These are phyloP conservation scores for Merodon equestris DNA, from an alignment of 2,888 invertebrate species.

Conservation along the genomic window DNA sequence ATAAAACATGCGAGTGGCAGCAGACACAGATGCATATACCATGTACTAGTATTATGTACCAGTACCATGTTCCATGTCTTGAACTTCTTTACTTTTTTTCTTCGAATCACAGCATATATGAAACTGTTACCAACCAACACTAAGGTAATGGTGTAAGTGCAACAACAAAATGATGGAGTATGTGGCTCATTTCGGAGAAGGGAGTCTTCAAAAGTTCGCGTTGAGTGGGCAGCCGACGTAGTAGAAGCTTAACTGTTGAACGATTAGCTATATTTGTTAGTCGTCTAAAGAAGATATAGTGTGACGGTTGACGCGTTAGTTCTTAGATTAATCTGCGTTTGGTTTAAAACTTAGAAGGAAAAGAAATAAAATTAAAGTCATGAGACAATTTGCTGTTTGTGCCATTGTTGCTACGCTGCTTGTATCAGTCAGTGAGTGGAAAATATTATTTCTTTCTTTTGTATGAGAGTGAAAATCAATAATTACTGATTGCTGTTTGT, in stretches of 20 bases:
- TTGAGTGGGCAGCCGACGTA: conserved; percentile 75
- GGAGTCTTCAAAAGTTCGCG: conserved; percentile 79
- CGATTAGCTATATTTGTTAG: conserved; percentile 71
- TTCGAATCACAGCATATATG: not conserved
- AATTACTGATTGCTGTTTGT: no score
- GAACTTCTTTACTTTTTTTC: conserved; percentile 26
- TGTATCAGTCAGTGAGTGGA: conserved; percentile 77
- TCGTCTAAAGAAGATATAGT: conserved; percentile 9
- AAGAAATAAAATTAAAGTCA: conserved; percentile 61
- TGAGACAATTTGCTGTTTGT: conserved; percentile 77
- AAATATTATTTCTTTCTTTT: conserved; percentile 5
- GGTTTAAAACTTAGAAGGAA: conserved; percentile 48
- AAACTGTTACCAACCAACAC: conserved; percentile 40
- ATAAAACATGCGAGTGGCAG: no score
- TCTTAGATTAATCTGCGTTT: conserved; percentile 35
- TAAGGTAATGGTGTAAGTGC: conserved; percentile 34
- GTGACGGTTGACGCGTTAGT: conserved; percentile 57
- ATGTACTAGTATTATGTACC: not conserved
- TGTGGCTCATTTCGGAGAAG: conserved; percentile 68
- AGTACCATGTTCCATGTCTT: conserved; percentile 7
- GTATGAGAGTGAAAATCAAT: not conserved
- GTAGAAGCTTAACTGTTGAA: conserved; percentile 78
- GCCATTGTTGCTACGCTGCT: conserved; percentile 76
- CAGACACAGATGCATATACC: no score
- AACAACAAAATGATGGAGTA: conserved; percentile 39